phyloP scores from a whole-genome alignment of 2,113 vertebrate species.

The Daboia siamensis region DNA sequence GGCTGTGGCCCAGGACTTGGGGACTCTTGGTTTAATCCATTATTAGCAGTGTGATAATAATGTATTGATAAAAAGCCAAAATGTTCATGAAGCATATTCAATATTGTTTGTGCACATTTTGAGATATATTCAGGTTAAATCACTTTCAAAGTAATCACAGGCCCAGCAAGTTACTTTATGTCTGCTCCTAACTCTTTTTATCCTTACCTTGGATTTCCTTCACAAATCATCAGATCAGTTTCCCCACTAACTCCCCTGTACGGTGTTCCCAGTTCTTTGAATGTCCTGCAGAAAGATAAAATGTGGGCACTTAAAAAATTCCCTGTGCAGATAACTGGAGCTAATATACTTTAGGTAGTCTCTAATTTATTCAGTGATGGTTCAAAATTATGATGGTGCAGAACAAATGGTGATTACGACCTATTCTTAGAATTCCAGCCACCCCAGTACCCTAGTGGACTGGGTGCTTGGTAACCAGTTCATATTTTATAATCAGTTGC shows the following conservation, averaged over 20 bases:
- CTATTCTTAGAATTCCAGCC: background rate
- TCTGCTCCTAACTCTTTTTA: background rate
- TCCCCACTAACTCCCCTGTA: conserved; percentile 73
- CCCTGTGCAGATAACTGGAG: background rate
- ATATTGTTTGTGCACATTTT: background rate
- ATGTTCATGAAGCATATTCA: background rate
- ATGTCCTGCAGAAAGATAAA: conserved; percentile 67
- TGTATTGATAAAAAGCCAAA: background rate
- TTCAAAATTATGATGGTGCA: background rate
- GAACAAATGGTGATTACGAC: background rate
- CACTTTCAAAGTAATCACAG: background rate
- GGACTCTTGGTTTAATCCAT: background rate
- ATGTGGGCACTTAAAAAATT: background rate
- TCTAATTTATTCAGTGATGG: background rate
- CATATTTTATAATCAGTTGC: background rate
- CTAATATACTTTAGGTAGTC: background rate
- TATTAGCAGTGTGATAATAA: background rate
- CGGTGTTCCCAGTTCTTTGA: conserved; percentile 69
- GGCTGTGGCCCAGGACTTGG: background rate
- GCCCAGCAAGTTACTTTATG: background rate
- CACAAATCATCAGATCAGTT: conserved; percentile 46
- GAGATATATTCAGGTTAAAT: background rate
- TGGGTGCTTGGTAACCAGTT: background rate
- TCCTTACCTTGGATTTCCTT: conserved; percentile 53
- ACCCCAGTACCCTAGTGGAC: background rate